These are phyloP conservation scores for Bucco capensis DNA, from an alignment of 2,113 vertebrate species.

Conservation along the genomic window DNA sequence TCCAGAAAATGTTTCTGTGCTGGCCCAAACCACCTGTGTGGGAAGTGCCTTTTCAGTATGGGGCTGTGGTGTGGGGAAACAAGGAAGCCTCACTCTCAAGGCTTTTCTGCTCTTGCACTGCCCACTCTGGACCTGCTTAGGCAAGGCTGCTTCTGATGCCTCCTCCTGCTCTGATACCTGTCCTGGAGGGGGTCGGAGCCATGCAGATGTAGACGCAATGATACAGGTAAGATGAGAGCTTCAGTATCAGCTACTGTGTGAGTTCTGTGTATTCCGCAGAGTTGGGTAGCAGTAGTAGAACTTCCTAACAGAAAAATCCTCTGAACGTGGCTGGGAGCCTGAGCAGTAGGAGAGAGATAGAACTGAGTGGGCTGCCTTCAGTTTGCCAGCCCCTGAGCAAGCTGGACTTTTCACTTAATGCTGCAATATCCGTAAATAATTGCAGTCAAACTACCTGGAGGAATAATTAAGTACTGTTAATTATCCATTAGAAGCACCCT, in stretches of 20 bases:
- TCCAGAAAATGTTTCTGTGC: neutral
- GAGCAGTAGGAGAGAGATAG: neutral
- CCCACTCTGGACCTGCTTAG: fast-evolving
- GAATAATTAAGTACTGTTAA: neutral
- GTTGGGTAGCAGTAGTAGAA: neutral
- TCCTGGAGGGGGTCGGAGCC: neutral
- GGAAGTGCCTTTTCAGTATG: neutral
- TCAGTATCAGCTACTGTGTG: fast-evolving
- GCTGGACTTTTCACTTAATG: neutral
- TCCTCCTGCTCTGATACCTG: neutral
- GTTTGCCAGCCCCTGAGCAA: neutral
- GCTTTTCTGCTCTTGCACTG: neutral
- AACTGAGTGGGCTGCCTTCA: neutral
- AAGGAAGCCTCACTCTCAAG: neutral
- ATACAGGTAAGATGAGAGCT: neutral
- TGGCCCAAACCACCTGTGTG: neutral
- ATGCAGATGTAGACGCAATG: fast-evolving
- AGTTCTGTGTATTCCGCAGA: neutral
- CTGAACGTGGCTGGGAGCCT: neutral
- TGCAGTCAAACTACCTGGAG: neutral
- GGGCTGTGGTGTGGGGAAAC: neutral
- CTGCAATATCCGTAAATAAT: neutral
- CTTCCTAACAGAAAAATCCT: no score
- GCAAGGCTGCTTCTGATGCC: neutral
- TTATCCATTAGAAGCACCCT: neutral